Conservation (phyloP, 2,888 invertebrate species). For the Drosophila parthenogenetica region DNA sequence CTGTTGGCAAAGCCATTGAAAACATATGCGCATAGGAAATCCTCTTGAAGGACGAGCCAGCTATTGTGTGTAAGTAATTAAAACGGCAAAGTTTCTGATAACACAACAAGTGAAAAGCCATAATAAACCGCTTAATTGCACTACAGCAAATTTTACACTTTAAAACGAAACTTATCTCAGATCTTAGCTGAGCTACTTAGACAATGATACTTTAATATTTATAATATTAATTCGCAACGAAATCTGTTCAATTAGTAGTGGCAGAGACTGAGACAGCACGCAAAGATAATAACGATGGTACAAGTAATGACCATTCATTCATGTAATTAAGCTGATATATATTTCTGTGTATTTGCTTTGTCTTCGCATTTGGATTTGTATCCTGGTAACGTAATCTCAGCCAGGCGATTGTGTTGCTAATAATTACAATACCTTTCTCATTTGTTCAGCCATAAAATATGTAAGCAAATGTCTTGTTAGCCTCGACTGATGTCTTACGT, state of each 20-base stretch:
- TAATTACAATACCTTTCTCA: constrained; percentile 73
- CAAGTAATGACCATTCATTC: constrained; percentile 9
- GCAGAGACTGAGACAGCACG: neutral
- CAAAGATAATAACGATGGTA: neutral
- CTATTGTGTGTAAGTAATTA: constrained; percentile 59
- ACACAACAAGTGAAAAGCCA: constrained; percentile 47
- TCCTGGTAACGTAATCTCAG: constrained; percentile 22
- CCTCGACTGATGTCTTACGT: constrained; percentile 46
- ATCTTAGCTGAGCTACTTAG: neutral
- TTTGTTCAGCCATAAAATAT: constrained; percentile 62
- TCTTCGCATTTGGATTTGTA: constrained; percentile 13
- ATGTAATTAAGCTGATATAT: constrained; percentile 16
- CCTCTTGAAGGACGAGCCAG: constrained; percentile 27
- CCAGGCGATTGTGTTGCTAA: constrained; percentile 45
- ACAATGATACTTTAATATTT: constrained; percentile 22
- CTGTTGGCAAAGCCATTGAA: constrained; percentile 56
- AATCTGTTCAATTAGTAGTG: constrained; percentile 18
- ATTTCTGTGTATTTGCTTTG: constrained; percentile 13
- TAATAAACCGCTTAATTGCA: constrained; percentile 59
- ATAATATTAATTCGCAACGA: constrained; percentile 7
- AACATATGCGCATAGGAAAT: constrained; percentile 69
- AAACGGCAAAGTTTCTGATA: constrained; percentile 69
- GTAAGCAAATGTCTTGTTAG: constrained; percentile 63
- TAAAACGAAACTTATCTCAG: neutral
- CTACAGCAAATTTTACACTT: constrained; percentile 12